A percentile compares a stretch with the other conserved stretches of the same genome.
Evolutionary conservation across 2,888 invertebrate genomes (phyloP).

Genomic region (Tuberolachnus salignus): DNA sequence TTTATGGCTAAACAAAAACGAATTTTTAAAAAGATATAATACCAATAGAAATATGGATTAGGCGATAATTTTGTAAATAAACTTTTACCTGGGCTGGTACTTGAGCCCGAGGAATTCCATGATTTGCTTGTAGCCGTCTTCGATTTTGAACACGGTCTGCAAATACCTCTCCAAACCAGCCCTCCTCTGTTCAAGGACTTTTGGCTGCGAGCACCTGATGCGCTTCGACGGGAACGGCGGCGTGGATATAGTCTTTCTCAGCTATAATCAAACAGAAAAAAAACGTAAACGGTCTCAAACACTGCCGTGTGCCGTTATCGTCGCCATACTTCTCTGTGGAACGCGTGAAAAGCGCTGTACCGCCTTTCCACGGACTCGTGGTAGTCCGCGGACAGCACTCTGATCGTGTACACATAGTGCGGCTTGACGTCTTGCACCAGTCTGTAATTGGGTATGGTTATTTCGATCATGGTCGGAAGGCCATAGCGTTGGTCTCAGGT

Average conservation of each 20-base stretch:
- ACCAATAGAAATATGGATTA: not conserved
- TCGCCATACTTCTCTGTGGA: slow-evolving; percentile 66
- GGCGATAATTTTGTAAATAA: not conserved
- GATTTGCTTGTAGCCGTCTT: slow-evolving; percentile 63
- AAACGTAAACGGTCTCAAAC: no score
- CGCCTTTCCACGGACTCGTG: slow-evolving; percentile 65
- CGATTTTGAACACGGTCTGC: slow-evolving; percentile 65
- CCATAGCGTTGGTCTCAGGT: not conserved
- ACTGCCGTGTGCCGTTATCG: not conserved
- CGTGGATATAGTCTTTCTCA: slow-evolving; percentile 66
- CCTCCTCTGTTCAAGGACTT: slow-evolving; percentile 67
- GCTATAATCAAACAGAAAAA: slow-evolving; percentile 60
- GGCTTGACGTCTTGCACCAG: slow-evolving; percentile 63
- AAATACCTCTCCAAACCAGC: slow-evolving; percentile 66
- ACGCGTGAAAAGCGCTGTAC: slow-evolving; percentile 68
- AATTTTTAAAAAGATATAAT: not conserved
- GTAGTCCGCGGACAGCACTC: slow-evolving; percentile 63
- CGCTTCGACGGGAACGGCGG: slow-evolving; percentile 69
- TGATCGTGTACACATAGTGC: slow-evolving; percentile 65
- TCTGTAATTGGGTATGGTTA: slow-evolving; percentile 58
- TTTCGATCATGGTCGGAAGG: slow-evolving; percentile 52
- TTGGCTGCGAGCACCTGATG: slow-evolving; percentile 67
- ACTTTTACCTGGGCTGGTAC: slow-evolving; percentile 43
- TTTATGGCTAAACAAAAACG: slow-evolving; percentile 35
- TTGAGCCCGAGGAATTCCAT: slow-evolving; percentile 63